Conservation (phyloP, 1,140 invertebrate genomes). For the Mya arenaria region DNA sequence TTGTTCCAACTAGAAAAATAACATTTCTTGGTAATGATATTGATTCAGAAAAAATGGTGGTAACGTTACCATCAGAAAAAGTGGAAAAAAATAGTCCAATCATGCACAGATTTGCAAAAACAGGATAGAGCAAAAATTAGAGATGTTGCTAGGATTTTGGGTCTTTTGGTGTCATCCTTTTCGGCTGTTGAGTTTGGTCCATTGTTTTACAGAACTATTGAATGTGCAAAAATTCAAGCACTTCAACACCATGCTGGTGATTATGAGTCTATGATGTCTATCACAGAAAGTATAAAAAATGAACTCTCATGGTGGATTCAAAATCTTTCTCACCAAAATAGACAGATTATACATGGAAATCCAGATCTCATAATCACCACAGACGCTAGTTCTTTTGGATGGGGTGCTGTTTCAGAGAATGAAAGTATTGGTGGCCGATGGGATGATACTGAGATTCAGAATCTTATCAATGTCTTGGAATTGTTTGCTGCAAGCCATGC, state of each 20-base stretch:
- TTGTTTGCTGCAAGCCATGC: background rate
- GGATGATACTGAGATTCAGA: background rate
- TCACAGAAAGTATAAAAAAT: background rate
- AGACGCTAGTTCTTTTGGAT: constrained; percentile 16
- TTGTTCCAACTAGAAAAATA: constrained; percentile 35
- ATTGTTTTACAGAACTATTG: constrained; percentile 15
- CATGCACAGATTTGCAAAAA: constrained; percentile 5
- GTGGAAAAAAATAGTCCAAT: constrained; percentile 15
- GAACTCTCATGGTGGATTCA: constrained; percentile 30
- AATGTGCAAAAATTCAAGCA: background rate
- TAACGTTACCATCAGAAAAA: constrained; percentile 34
- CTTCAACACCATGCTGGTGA: background rate
- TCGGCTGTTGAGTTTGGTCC: constrained; percentile 28
- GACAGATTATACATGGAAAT: background rate
- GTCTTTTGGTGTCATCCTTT: constrained; percentile 10
- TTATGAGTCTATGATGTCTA: constrained; percentile 10
- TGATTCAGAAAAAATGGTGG: constrained; percentile 53
- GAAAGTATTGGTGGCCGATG: constrained; percentile 35
- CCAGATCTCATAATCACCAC: constrained; percentile 18
- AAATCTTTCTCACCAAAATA: constrained; percentile 5
- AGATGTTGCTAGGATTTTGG: constrained; percentile 10
- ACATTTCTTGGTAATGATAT: constrained; percentile 56
- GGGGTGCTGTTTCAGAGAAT: constrained; percentile 8
- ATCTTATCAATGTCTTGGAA: constrained; percentile 26
- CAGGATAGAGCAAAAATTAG: background rate